Conservation (phyloP, 2,888 invertebrate genomes). For the Gisinianus flammeolus region DNA sequence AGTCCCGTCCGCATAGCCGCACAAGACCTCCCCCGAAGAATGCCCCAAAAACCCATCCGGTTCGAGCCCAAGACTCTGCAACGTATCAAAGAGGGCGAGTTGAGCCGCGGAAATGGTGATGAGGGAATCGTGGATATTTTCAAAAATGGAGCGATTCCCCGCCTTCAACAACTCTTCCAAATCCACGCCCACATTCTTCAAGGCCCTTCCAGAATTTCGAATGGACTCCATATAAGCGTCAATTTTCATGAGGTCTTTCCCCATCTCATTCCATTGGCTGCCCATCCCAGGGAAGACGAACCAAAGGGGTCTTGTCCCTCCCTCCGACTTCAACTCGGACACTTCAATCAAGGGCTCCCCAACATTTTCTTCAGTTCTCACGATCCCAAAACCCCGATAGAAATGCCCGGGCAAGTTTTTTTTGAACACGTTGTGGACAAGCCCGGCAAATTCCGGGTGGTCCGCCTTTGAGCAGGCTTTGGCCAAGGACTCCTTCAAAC, state of each 20-base stretch:
- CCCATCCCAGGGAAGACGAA: conserved; percentile 98
- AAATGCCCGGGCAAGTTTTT: conserved; percentile 62
- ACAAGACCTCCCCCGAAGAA: conserved; percentile 92
- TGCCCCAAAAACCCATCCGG: conserved; percentile 83
- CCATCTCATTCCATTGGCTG: too few species aligned
- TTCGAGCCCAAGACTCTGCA: conserved; percentile 68
- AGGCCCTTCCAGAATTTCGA: conserved; percentile 70
- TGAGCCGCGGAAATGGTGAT: conserved; percentile 67
- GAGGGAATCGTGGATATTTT: conserved; percentile 85
- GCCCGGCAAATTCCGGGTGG: conserved; percentile 31
- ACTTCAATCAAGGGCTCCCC: conserved; percentile 82
- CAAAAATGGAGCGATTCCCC: conserved; percentile 68
- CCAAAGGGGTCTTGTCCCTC: conserved; percentile 73
- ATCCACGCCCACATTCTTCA: conserved; percentile 80
- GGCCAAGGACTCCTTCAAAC: conserved; percentile 60
- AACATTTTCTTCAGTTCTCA: neutral
- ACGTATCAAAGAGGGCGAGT: conserved; percentile 72
- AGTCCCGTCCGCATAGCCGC: conserved; percentile 93
- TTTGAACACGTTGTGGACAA: conserved; percentile 60
- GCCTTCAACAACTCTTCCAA: conserved; percentile 74
- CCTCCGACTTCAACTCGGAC: conserved; percentile 71
- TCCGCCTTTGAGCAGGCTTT: conserved; percentile 52
- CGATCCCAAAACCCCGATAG: conserved; percentile 63
- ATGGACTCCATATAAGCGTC: neutral
- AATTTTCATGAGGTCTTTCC: too few species aligned